Conservation (phyloP, 2,888 invertebrate genomes). For the Odontocerum albicorne region DNA sequence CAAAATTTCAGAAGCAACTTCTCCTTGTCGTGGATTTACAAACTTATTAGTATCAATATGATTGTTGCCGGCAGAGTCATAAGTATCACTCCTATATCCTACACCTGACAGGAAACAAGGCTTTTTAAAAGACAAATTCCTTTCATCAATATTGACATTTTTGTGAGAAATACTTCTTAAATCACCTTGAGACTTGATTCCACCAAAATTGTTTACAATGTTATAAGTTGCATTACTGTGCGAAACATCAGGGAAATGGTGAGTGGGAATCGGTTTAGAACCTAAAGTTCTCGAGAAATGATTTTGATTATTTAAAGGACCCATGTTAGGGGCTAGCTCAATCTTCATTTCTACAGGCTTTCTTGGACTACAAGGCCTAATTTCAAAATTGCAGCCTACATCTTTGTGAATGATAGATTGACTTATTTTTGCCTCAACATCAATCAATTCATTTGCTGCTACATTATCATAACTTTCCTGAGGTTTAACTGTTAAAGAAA, state of each 20-base stretch:
- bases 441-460: conserved; percentile 39
- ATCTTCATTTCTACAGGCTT: conserved; percentile 44
- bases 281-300: not conserved
- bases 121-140: not conserved
- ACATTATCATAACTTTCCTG: not conserved
- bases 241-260: too few species aligned
- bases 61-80: not conserved
- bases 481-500: too few species aligned
- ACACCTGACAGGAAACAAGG: not conserved
- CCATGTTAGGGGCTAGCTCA: conserved; percentile 28
- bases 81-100: not conserved
- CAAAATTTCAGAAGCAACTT: not conserved
- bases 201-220: too few species aligned
- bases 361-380: conserved; percentile 56
- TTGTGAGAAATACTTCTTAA: not conserved
- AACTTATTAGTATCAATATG: not conserved
- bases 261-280: too few species aligned
- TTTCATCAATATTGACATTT: not conserved
- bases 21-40: not conserved
- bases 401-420: conserved; percentile 59
- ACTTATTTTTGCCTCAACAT: conserved; percentile 58
- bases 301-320: not conserved
- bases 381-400: conserved; percentile 58
- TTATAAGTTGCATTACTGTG: too few species aligned
- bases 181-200: too few species aligned